Evolutionary conservation across 2,113 vertebrate species (phyloP).

Genomic region (Phalacrocorax aristotelis): DNA sequence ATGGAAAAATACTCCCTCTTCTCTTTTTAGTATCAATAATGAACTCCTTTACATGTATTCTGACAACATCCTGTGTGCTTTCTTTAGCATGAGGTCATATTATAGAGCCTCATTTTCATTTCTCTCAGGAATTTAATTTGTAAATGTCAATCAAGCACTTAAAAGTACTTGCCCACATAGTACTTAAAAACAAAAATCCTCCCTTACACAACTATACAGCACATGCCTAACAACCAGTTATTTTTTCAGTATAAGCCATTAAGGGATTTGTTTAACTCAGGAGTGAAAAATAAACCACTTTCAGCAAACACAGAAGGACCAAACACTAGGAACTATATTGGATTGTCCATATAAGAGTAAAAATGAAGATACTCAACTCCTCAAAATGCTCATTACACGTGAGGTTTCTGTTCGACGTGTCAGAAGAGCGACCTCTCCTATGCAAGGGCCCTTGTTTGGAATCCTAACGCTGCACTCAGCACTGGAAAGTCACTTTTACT

Average conservation of each 20-base stretch:
- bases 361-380: neutral
- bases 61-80: neutral
- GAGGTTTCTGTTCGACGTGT: neutral
- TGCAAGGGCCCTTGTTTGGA: neutral
- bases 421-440: neutral
- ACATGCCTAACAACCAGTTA: neutral
- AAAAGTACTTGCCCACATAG: neutral
- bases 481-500: constrained; percentile 7
- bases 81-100: neutral
- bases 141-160: neutral
- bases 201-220: neutral
- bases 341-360: neutral
- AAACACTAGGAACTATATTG: neutral
- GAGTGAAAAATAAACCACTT: neutral
- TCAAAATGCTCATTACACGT: neutral
- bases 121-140: neutral
- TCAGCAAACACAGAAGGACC: neutral
- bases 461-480: neutral
- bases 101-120: neutral
- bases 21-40: neutral
- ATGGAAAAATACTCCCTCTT: neutral
- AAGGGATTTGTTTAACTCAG: neutral
- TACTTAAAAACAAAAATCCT: neutral
- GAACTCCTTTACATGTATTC: neutral
- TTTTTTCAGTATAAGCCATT: neutral